Conservation (phyloP, 1,140 invertebrate genomes). For the Drosophila grimshawi region DNA sequence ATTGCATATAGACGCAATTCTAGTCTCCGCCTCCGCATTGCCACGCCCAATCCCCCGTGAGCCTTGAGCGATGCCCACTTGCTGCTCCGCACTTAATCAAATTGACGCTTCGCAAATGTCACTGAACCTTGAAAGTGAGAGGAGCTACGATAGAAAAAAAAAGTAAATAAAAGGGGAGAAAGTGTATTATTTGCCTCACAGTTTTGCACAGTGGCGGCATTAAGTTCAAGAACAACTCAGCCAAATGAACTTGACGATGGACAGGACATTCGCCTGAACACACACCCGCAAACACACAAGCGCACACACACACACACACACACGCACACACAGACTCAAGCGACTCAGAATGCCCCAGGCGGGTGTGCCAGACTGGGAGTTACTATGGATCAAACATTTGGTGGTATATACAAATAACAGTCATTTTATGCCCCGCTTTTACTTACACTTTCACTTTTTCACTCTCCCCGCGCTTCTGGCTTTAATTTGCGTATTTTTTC, state of each 20-base stretch:
- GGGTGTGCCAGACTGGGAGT: no score
- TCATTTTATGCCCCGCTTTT: no score
- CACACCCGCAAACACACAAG: slow-evolving; percentile 14
- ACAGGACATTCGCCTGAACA: slow-evolving; percentile 70
- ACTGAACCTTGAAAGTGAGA: slow-evolving; percentile 69
- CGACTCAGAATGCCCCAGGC: background rate
- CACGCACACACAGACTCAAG: slow-evolving; percentile 28
- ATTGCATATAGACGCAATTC: slow-evolving; percentile 72
- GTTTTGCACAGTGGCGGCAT: slow-evolving; percentile 59
- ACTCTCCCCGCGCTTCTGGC: no score
- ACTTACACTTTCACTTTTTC: no score
- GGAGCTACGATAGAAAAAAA: slow-evolving; percentile 14
- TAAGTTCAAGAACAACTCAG: slow-evolving; percentile 73
- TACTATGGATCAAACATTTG: background rate
- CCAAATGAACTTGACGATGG: slow-evolving; percentile 73
- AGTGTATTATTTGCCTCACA: slow-evolving; percentile 68
- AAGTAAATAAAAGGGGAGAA: slow-evolving; percentile 19
- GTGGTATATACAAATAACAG: background rate
- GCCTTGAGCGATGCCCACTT: slow-evolving; percentile 28
- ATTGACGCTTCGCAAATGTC: slow-evolving; percentile 75
- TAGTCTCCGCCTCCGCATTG: slow-evolving; percentile 9
- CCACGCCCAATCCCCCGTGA: slow-evolving; percentile 1
- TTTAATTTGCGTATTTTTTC: no score
- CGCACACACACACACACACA: slow-evolving; percentile 14
- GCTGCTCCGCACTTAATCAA: slow-evolving; percentile 70